These are phyloP conservation scores for Cylloceria caligata DNA, from an alignment of 2,888 invertebrate genomes.

Conservation along the genomic window DNA sequence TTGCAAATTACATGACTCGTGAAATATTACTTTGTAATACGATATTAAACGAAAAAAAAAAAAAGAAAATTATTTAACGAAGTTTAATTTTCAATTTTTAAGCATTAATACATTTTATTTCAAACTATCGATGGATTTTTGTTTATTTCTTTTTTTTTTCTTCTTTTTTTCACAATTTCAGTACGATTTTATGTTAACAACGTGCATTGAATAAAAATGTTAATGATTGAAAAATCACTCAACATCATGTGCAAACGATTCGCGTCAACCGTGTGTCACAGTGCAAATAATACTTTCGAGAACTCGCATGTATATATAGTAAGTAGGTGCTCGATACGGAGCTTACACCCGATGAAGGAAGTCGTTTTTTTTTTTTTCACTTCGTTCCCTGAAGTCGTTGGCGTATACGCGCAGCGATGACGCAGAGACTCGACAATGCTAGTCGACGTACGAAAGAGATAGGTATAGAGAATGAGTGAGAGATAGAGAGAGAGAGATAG, in stretches of 20 bases:
- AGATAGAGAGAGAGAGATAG: not conserved
- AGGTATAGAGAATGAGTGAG: slow-evolving; percentile 1
- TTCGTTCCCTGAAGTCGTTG: slow-evolving; percentile 62
- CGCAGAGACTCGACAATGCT: slow-evolving; percentile 68
- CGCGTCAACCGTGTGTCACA: slow-evolving; percentile 42
- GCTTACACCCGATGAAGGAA: slow-evolving; percentile 56
- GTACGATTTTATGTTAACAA: not conserved
- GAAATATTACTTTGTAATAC: no score
- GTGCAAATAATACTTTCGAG: slow-evolving; percentile 38
- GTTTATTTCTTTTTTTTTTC: no score
- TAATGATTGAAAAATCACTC: slow-evolving; percentile 4
- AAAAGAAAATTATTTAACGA: no score
- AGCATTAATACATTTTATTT: no score
- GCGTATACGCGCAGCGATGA: slow-evolving; percentile 59
- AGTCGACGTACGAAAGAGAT: slow-evolving; percentile 18
- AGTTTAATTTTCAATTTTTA: no score
- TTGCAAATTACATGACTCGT: no score
- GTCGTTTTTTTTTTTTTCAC: slow-evolving; percentile 42
- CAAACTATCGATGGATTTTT: no score
- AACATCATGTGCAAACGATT: slow-evolving; percentile 47
- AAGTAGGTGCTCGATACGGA: slow-evolving; percentile 7
- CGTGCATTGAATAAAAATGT: not conserved
- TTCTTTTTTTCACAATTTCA: not conserved
- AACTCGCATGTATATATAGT: not conserved
- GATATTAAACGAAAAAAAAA: no score